A percentile compares a stretch with the other conserved stretches of the same genome.
These are phyloP conservation scores for Zaprionus davidi DNA, from an alignment of 1,140 invertebrate genomes.

Conservation along the genomic window DNA sequence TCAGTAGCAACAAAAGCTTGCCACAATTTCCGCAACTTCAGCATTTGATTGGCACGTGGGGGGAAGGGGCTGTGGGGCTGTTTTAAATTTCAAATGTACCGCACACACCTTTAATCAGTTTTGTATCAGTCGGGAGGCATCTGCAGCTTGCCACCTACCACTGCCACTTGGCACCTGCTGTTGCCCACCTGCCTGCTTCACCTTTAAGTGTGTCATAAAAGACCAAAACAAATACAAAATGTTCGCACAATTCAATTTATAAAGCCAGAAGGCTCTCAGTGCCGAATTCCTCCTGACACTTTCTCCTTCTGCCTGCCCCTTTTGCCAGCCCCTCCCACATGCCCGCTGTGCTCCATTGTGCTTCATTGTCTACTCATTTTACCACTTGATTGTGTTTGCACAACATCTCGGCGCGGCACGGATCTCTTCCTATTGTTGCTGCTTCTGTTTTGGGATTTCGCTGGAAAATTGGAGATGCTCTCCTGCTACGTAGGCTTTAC, in stretches of 20 bases:
- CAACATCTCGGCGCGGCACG: slow-evolving; percentile 44
- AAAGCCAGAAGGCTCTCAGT: slow-evolving; percentile 1
- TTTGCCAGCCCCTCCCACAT: neutral
- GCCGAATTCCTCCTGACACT: slow-evolving; percentile 17
- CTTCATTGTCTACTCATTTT: slow-evolving; percentile 73
- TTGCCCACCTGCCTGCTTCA: neutral
- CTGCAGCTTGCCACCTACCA: slow-evolving; percentile 27
- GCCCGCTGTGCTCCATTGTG: slow-evolving; percentile 16
- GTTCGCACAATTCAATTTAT: slow-evolving; percentile 74
- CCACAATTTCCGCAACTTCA: slow-evolving; percentile 74
- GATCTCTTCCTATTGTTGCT: slow-evolving; percentile 8
- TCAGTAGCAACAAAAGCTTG: slow-evolving; percentile 64
- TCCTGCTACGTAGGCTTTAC: slow-evolving; percentile 24
- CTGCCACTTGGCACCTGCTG: slow-evolving; percentile 5
- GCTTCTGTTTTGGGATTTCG: slow-evolving; percentile 2
- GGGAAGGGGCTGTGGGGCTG: slow-evolving; percentile 17
- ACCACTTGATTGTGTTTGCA: slow-evolving; percentile 73
- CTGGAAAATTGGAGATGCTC: slow-evolving; percentile 62
- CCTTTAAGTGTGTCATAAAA: slow-evolving; percentile 69
- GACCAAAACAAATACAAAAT: slow-evolving; percentile 74
- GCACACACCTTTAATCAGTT: slow-evolving; percentile 70
- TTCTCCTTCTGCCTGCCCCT: neutral
- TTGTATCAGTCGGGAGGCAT: slow-evolving; percentile 35
- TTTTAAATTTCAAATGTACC: slow-evolving; percentile 70
- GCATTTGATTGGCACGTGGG: slow-evolving; percentile 58